Conservation (phyloP, 2,797 vertebrate species). For the Gymnocypris eckloni region DNA sequence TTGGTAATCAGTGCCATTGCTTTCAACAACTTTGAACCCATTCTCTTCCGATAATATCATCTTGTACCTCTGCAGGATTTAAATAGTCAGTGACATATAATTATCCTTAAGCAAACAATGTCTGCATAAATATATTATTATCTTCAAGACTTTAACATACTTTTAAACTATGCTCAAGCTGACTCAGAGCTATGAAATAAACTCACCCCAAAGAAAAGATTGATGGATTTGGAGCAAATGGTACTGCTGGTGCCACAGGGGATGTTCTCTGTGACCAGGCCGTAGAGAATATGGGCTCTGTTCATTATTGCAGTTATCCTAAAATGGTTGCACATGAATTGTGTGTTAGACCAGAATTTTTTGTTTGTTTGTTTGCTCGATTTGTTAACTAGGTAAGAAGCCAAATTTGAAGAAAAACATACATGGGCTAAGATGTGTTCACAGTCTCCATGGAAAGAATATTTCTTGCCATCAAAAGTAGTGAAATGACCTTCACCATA, state of each 20-base stretch:
- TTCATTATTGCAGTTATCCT: conserved; percentile 83
- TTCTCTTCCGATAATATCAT: conserved; percentile 82
- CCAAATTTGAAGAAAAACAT: conserved; percentile 33
- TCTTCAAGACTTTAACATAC: neutral
- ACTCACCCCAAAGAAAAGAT: conserved; percentile 82
- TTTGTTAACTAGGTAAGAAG: neutral
- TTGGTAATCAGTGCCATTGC: conserved; percentile 62
- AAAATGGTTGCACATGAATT: conserved; percentile 26
- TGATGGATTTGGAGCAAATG: conserved; percentile 82
- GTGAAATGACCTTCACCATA: conserved; percentile 87
- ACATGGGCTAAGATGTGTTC: conserved; percentile 86
- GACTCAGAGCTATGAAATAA: neutral
- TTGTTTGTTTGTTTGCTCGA: neutral
- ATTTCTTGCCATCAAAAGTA: conserved; percentile 85
- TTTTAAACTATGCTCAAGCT: neutral
- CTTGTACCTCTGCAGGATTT: conserved; percentile 78
- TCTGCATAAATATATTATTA: neutral
- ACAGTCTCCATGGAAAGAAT: conserved; percentile 83
- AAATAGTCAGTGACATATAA: neutral
- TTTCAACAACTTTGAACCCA: conserved; percentile 71
- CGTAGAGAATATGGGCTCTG: conserved; percentile 76
- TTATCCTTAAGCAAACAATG: neutral
- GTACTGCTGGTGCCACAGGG: conserved; percentile 78
- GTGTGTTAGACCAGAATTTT: neutral
- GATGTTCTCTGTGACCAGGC: conserved; percentile 79